These are phyloP conservation scores for Pseudomugil gertrudae DNA, from an alignment of 2,797 vertebrate species.

Conservation along the genomic window DNA sequence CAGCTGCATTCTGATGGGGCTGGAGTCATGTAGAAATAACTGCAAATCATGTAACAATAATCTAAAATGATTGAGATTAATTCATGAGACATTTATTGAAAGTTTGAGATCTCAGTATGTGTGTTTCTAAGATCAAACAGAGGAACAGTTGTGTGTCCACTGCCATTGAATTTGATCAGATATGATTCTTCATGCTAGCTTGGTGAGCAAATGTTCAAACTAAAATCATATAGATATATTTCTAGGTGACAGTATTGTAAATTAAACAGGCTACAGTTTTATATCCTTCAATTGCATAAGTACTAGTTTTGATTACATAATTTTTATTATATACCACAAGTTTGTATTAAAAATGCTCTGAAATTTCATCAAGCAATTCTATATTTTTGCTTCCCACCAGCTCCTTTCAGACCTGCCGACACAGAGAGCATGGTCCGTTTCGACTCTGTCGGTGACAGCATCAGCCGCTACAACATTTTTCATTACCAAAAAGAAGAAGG, in stretches of 20 bases:
- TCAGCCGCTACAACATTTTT: conserved; percentile 98
- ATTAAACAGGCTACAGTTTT: neutral
- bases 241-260: neutral
- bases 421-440: conserved; percentile 89
- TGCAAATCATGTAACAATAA: neutral
- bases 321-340: neutral
- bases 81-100: neutral
- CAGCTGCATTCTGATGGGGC: neutral
- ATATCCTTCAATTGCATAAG: neutral
- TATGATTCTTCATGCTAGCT: neutral
- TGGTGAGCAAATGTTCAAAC: conserved; percentile 12
- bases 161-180: neutral
- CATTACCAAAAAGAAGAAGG: conserved; percentile 88
- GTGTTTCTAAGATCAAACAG: neutral
- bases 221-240: neutral
- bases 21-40: neutral
- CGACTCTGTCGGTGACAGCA: conserved; percentile 90
- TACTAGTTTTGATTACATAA: neutral
- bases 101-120: neutral
- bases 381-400: conserved; percentile 71
- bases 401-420: conserved; percentile 91
- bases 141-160: neutral
- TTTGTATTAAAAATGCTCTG: neutral
- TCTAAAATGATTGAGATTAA: neutral
- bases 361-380: conserved; percentile 8